Evolutionary conservation across 2,797 vertebrate species (phyloP), one percentile per base, ranked within the genome.

Genomic region (Oreochromis grahami): DNA sequence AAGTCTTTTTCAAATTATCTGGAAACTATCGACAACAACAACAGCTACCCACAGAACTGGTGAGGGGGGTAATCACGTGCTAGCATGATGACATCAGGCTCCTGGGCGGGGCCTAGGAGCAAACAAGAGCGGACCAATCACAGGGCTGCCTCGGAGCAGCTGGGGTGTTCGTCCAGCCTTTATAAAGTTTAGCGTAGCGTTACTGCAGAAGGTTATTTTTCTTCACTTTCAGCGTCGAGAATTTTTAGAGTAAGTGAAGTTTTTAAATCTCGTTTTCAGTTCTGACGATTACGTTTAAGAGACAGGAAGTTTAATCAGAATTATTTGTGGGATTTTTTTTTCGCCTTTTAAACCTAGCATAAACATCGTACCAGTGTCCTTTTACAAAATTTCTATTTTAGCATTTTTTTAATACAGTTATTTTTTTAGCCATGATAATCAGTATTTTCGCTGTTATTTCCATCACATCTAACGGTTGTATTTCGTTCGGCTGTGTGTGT

Each of bases 21-120:
- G 9, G 8, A 19, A 24, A 68, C 36, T 5, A 21, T 55, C 36
- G 52, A 80, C 63, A 52, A 50, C 41, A 63, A 58, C 48, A 65
- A 56, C 48, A 56, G 9, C 21, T n/a, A 36, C 6, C 1, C 6
- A 50, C 21, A 26, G 41, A 8, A 1, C 76, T 79, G 81, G n/a
- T 6, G 9, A 3, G 24, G 26, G 6, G 13, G n/a, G 34, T n/a
- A 70, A 80, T 96, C 96, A 97, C 95, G 93, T 96, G 96, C 81
- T 7, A 2, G 2, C 9, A 3, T 0, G 76, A 13, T 90, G 90
- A 90, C 78, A 7, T 84, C 82, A 36, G 68, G 0, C 0, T 0
- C 0, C 1, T 63, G 95, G 93, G 68, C 84, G 84, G 52, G 19
- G 6, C 0, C 12, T 3, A 0, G 2, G 5, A 84, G 60, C 91